These are phyloP conservation scores for Caenorhabditis brenneri DNA, from an alignment of 1,140 invertebrate species.

Conservation along the genomic window DNA sequence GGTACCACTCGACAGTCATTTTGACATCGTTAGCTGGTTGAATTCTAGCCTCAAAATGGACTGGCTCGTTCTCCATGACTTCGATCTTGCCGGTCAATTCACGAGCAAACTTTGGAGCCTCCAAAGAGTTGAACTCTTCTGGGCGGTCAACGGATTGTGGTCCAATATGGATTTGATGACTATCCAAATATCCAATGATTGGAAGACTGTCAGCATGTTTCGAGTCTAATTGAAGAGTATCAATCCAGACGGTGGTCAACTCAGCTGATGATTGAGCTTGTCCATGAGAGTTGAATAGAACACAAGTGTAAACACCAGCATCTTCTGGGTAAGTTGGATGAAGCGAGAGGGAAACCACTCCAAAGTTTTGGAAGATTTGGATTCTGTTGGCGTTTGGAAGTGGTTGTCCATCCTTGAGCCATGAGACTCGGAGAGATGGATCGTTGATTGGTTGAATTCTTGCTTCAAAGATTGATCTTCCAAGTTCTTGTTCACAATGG, in stretches of 20 bases:
- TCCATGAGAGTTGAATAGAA: constrained; percentile 83
- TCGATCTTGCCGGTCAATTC: constrained; percentile 60
- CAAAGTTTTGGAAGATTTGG: constrained; percentile 80
- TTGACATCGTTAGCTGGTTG: constrained; percentile 73
- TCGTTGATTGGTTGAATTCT: constrained; percentile 70
- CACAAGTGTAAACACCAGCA: constrained; percentile 86
- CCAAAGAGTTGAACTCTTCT: constrained; percentile 66
- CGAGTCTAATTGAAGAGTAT: constrained; percentile 59
- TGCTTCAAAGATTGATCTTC: constrained; percentile 78
- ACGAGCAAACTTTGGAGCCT: constrained; percentile 62
- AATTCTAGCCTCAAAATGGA: constrained; percentile 74
- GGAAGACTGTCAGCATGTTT: constrained; percentile 64
- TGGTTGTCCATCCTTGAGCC: constrained; percentile 87
- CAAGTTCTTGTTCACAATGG: constrained; percentile 66
- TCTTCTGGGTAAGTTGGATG: constrained; percentile 88
- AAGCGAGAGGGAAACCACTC: constrained; percentile 88
- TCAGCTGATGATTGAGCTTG: constrained; percentile 75
- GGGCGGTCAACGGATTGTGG: constrained; percentile 62
- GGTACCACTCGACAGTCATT: constrained; percentile 76
- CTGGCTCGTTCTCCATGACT: constrained; percentile 72
- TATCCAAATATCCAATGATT: constrained; percentile 63
- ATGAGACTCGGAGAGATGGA: constrained; percentile 76
- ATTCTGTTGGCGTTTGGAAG: constrained; percentile 59
- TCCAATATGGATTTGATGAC: constrained; percentile 66
- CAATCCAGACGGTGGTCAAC: constrained; percentile 57